Evolutionary conservation across 2,797 vertebrate species (phyloP).

Genomic region (Falco novaeseelandiae): DNA sequence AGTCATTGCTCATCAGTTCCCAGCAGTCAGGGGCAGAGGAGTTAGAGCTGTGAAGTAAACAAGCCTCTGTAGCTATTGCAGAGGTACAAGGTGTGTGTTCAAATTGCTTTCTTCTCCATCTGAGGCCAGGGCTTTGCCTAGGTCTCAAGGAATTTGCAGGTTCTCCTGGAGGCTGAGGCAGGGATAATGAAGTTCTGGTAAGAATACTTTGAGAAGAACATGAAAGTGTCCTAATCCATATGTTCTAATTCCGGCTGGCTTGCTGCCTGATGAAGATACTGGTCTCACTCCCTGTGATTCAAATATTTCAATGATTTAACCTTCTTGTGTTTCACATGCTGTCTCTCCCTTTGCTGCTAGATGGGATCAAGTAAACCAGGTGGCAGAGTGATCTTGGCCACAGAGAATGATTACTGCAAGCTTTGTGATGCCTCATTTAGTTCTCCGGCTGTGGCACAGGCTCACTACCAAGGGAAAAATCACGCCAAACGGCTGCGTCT

Average conservation of each 20-base stretch:
- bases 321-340: neutral
- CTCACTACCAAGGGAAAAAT: conserved; percentile 98
- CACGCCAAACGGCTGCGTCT: conserved; percentile 95
- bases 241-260: neutral
- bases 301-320: neutral
- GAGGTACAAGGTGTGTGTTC: neutral
- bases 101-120: neutral
- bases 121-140: neutral
- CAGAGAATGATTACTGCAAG: conserved; percentile 98
- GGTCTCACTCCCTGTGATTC: neutral
- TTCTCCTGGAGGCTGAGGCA: neutral
- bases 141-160: neutral
- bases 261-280: neutral
- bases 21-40: neutral
- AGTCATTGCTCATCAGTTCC: neutral
- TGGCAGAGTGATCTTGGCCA: conserved; percentile 94
- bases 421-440: conserved; percentile 98
- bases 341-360: conserved; percentile 72
- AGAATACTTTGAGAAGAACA: neutral
- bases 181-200: neutral
- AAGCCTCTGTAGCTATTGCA: neutral
- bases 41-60: neutral
- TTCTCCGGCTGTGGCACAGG: conserved; percentile 94
- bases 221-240: neutral
- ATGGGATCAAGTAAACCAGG: conserved; percentile 85